These are phyloP conservation scores for Xestia sexstrigata DNA, from an alignment of 2,888 invertebrate species.

Conservation along the genomic window DNA sequence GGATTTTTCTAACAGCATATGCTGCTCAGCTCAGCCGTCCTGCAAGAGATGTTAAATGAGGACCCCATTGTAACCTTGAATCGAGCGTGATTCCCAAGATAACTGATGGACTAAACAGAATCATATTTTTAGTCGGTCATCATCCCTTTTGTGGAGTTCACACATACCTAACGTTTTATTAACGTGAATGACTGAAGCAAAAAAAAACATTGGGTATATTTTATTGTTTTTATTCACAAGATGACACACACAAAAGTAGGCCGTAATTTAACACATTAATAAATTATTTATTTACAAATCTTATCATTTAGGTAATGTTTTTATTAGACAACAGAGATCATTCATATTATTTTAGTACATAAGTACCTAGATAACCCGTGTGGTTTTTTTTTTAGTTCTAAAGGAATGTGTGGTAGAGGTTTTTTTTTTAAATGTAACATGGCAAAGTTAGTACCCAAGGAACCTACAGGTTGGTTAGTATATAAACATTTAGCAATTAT, in stretches of 20 bases:
- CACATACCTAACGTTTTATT: background rate
- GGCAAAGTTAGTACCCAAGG: too few species aligned
- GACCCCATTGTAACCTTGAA: too few species aligned
- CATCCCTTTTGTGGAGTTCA: background rate
- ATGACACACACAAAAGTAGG: constrained; percentile 31
- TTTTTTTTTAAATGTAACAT: background rate
- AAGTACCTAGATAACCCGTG: too few species aligned
- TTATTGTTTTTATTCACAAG: constrained; percentile 49
- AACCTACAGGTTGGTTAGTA: too few species aligned
- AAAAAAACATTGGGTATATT: background rate
- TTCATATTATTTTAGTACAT: background rate
- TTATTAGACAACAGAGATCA: constrained; percentile 31
- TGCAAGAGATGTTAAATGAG: too few species aligned
- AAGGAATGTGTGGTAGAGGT: background rate
- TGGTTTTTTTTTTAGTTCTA: background rate
- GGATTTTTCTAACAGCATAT: too few species aligned
- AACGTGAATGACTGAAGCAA: background rate
- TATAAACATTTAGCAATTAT: constrained; percentile 16
- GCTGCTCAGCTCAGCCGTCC: too few species aligned
- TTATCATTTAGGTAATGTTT: constrained; percentile 13
- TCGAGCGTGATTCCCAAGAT: too few species aligned
- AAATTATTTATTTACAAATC: constrained; percentile 47
- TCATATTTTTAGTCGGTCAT: too few species aligned
- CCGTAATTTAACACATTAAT: constrained; percentile 17
- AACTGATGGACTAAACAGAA: too few species aligned